phyloP scores from a whole-genome alignment of 2,797 vertebrate species.

The Strix occidentalis region DNA sequence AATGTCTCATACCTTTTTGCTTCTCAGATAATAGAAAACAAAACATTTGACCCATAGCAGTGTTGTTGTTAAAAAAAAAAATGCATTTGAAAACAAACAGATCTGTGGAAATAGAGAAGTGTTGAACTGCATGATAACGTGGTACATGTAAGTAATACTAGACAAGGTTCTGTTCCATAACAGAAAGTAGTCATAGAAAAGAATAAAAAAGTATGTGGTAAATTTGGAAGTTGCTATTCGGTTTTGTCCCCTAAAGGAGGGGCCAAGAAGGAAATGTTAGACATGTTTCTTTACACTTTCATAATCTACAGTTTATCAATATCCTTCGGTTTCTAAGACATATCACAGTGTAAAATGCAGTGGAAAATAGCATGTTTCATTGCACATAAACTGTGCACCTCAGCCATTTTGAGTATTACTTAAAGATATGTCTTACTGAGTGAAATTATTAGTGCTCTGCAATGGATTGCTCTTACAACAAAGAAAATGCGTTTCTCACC shows the following conservation, averaged over 20 bases:
- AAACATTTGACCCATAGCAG: not conserved
- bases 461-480: not conserved
- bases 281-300: not conserved
- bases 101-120: not conserved
- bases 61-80: not conserved
- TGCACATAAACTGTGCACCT: not conserved
- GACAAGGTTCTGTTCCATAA: not conserved
- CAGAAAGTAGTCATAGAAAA: not conserved
- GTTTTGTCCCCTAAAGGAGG: not conserved
- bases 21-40: conserved; percentile 3
- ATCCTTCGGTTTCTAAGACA: not conserved
- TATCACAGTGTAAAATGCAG: not conserved
- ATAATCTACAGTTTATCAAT: not conserved
- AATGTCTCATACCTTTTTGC: conserved; percentile 4
- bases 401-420: not conserved
- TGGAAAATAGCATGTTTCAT: not conserved
- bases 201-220: not conserved
- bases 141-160: not conserved
- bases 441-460: not conserved
- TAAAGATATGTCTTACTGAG: not conserved
- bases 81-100: not conserved
- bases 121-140: not conserved
- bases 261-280: not conserved
- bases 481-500: not conserved
- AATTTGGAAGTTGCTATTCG: not conserved